Percentiles rank a stretch among this genome's conserved stretches.
phyloP scores from a whole-genome alignment of 2,113 vertebrate genomes.

The Charina bottae region DNA sequence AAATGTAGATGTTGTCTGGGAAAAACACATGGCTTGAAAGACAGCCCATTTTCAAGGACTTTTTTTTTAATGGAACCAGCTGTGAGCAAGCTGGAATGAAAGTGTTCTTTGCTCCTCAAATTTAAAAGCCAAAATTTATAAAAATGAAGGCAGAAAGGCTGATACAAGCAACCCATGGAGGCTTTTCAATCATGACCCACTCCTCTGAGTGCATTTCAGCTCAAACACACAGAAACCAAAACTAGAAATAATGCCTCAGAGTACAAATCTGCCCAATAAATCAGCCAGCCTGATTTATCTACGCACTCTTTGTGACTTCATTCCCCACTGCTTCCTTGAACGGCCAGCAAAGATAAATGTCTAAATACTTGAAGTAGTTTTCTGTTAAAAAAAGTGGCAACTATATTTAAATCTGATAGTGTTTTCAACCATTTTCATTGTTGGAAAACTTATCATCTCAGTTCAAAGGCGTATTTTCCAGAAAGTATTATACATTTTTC shows the following conservation, averaged over 20 bases:
- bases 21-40: background rate
- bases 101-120: background rate
- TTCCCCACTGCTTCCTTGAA: background rate
- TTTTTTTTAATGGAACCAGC: background rate
- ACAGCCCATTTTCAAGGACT: background rate
- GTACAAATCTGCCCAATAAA: background rate
- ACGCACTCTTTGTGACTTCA: background rate
- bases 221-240: background rate
- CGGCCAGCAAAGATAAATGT: background rate
- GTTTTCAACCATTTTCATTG: conserved; percentile 37
- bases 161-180: background rate
- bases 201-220: background rate
- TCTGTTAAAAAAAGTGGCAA: background rate
- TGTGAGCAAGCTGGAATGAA: conserved; percentile 3
- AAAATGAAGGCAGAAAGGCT: background rate
- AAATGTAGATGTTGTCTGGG: background rate
- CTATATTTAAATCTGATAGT: conserved; percentile 14
- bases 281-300: background rate
- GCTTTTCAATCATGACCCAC: background rate
- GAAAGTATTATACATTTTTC: conserved; percentile 42
- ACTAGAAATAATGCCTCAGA: background rate
- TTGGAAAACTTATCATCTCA: conserved; percentile 29
- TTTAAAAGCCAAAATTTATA: background rate
- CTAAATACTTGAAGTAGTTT: background rate
- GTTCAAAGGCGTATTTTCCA: conserved; percentile 44